Evolutionary conservation across 2,113 vertebrate species (phyloP), one percentile per base, ranked within the genome.

Genomic region (Mormyrus lacerda): DNA sequence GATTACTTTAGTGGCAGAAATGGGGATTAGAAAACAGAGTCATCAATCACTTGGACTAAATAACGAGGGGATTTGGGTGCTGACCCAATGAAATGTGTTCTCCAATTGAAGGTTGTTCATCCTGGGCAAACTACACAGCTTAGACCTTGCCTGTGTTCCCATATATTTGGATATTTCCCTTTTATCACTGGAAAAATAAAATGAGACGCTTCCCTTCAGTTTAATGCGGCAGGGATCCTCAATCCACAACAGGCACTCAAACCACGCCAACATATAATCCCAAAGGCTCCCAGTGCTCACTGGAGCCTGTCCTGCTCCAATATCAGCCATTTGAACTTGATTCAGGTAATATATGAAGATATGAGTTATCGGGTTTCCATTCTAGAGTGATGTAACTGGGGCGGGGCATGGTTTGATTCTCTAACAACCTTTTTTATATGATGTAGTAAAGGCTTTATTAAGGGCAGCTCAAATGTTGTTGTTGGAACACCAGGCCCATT

Each of bases 391-490:
- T 82, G 50, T 58, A n/a, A 47, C 44, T 31, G 1, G 88, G 69
- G 47, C 31, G 51, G 27, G 73, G 31, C 17, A 11, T 53, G 31
- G 47, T 82, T 51, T 55, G 50, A 65, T 51, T 51, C 11, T 79
- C 50, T 89, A 55, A 55, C 76, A 9, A 69, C 35, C 19, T 69
- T 55, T 82, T 76, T 53, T 89, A 84, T 58, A 51, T 85, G 31
- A 58, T 89, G 24, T 44, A 85, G 69, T 88, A 24, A 88, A 88
- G 42, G n/a, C 50, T 31, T 27, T 69, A 82, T 31, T 31, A 76
- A 84, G 21, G 73, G 76, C 76, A 51, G 11, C 39, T 82, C 19
- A 82, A 89, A 42, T 15, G 39, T 82, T 39, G 17, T 24, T 24
- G 4, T n/a, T 50, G 44, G 47, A 53, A 79, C 35, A 10, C 44